Evolutionary conservation across 2,113 vertebrate genomes (phyloP).

Genomic region (Oncorhynchus tshawytscha): DNA sequence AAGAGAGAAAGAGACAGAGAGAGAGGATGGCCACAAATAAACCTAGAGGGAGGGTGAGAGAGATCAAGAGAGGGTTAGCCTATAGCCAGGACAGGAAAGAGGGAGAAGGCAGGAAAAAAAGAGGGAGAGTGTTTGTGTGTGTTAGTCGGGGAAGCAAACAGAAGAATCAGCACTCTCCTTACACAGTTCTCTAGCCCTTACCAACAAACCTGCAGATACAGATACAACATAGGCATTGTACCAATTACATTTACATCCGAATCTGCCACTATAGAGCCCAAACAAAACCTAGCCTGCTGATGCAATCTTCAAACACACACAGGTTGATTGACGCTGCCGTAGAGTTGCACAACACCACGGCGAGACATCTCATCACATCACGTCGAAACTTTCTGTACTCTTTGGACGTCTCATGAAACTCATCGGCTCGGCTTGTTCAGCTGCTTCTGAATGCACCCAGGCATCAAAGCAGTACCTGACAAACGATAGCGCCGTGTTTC

Average conservation of each 20-base stretch:
- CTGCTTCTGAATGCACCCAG: constrained; percentile 28
- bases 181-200: no score
- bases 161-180: no score
- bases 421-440: not conserved
- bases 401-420: constrained; percentile 31
- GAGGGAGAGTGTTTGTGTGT: no score
- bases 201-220: no score
- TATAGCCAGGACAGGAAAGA: constrained; percentile 10
- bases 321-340: not conserved
- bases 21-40: not conserved
- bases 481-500: constrained; percentile 62
- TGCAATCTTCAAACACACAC: not conserved
- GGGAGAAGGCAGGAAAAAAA: no score
- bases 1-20: not conserved
- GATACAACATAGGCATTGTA: no score
- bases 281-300: not conserved
- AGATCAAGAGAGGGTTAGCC: constrained; percentile 17
- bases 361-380: not conserved
- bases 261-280: not conserved
- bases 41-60: not conserved
- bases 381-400: constrained; percentile 47
- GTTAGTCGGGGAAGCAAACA: no score
- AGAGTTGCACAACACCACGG: not conserved
- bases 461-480: constrained; percentile 56
- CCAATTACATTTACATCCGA: no score